Percentiles rank a stretch among this genome's conserved stretches.
Conservation (phyloP, 2,113 vertebrate genomes). For the Tetrax tetrax region DNA sequence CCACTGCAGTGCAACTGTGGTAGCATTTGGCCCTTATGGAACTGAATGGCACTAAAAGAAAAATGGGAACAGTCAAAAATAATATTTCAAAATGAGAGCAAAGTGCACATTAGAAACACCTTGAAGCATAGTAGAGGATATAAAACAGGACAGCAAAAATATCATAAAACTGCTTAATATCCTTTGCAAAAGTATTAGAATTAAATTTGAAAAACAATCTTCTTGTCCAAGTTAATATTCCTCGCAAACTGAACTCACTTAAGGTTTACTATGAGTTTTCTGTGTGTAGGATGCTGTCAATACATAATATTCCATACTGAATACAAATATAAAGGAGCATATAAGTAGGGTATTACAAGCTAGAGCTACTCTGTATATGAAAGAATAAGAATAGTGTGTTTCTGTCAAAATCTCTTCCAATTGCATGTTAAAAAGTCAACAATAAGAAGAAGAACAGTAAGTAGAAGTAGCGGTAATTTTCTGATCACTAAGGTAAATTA, state of each 20-base stretch:
- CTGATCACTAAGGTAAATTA: not conserved
- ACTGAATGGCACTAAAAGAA: not conserved
- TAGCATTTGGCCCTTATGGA: slow-evolving; percentile 28
- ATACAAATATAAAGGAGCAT: not conserved
- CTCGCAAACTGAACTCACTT: not conserved
- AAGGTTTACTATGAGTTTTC: not conserved
- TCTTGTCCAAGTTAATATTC: not conserved
- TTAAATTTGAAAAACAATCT: not conserved
- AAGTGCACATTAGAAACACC: slow-evolving; percentile 46
- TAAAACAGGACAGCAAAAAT: slow-evolving; percentile 41
- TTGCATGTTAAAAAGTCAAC: not conserved
- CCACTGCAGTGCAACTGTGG: slow-evolving; percentile 5
- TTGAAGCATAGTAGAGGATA: slow-evolving; percentile 44
- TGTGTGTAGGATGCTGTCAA: not conserved
- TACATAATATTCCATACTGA: not conserved
- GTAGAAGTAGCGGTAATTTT: not conserved
- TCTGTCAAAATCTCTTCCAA: slow-evolving; percentile 30
- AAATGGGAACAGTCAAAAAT: slow-evolving; percentile 69
- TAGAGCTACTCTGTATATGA: not conserved
- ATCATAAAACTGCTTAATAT: not conserved
- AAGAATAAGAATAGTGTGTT: not conserved
- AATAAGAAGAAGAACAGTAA: not conserved
- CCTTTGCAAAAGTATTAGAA: not conserved
- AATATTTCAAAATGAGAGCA: slow-evolving; percentile 63
- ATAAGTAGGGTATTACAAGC: not conserved